Evolutionary conservation across 2,113 vertebrate species (phyloP), one percentile per base, ranked within the genome.

Genomic region (Periophthalmodon schlosseri): DNA sequence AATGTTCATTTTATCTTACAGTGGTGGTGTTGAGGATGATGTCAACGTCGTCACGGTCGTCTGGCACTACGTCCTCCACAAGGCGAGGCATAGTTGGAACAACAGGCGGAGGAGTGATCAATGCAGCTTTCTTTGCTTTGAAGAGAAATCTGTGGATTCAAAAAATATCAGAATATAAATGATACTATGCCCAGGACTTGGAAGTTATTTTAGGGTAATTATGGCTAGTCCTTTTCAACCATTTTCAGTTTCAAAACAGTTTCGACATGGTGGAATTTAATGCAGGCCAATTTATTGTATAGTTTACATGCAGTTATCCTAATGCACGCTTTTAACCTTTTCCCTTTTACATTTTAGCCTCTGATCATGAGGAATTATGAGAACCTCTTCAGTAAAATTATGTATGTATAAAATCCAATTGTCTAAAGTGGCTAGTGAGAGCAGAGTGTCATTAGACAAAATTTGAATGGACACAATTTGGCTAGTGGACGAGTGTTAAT

Each of bases 11-110:
- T 46, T 39, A 21, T 15, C 83, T 20, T 89, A 97, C 96, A 77
- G 96, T 98, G 23, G 96, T 98, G 72, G 96, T 98, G 85, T 92
- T 97, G 82, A 96, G 94, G 85, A 98, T 96, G 70, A 98, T 96
- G 54, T 97, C 96, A 0, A 94, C 88, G 73, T 97, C 96, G 65
- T 98, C 96, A 0, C 96, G 91, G 82, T 97, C 92, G 28, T 97
- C 95, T 0, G 96, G 95, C 2, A 97, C 95, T 23, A 98, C 96
- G 6, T 98, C 96, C 2, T 94, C 94, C 73, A 95, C 81, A 50
- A 98, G 91, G 3, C 96, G 95, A 10, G 95, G 96, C 72, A 97
- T 88, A 0, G 94, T 79, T 5, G 95, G 94, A 9, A 96, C 93
- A 21, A 94, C 89, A 2, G 96, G 96, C 0, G 95, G 89, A 0